Evolutionary conservation across 2,797 vertebrate species (phyloP), one percentile per base, ranked within the genome.

Genomic region (Anomalospiza imberbis): DNA sequence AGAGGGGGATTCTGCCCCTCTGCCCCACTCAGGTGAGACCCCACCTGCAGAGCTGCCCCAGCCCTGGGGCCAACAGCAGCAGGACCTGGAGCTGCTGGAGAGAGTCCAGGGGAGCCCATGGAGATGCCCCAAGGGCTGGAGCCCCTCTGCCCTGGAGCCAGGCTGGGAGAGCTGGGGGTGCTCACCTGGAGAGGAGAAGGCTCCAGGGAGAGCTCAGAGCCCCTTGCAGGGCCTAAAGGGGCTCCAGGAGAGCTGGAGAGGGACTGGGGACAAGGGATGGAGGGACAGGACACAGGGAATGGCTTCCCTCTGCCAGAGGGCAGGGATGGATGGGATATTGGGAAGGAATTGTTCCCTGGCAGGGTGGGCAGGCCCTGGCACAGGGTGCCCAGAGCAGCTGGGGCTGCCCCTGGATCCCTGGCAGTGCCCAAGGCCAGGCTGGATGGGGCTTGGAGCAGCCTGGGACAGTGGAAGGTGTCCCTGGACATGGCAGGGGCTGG

Each of bases 61-160:
- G 63, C 7, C 2, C n/a, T 51, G 53, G n/a, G 20, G 6, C 10
- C 21, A 66, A 38, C 58, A 91, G 2, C 40, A 68, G 15, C 17
- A 40, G 19, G 14, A 70, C 3, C 0, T 6, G 48, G 47, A 84
- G 5, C 79, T 84, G 48, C 14, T 80, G 36, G 11, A 72, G 29
- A 0, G 1, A 16, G 7, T 4, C 21, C 58, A 62, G 53, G 25
- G 74, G 12, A 61, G 17, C 1, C 8, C 83, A 40, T 0, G 0
- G 15, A 50, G 17, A 36, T 36, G 9, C 6, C 5, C 10, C 0
- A 2, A 48, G 26, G 29, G 22, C 20, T 65, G 83, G 16, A 90
- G 51, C 32, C 60, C 19, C 79, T 67, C 82, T 70, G 44, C 51
- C 66, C 3, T 20, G 34, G 12, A 25, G 42, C 6, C 44, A 67